A percentile compares a stretch with the other conserved stretches of the same genome.
Conservation (phyloP, 2,113 vertebrate species). For the Progne subis region DNA sequence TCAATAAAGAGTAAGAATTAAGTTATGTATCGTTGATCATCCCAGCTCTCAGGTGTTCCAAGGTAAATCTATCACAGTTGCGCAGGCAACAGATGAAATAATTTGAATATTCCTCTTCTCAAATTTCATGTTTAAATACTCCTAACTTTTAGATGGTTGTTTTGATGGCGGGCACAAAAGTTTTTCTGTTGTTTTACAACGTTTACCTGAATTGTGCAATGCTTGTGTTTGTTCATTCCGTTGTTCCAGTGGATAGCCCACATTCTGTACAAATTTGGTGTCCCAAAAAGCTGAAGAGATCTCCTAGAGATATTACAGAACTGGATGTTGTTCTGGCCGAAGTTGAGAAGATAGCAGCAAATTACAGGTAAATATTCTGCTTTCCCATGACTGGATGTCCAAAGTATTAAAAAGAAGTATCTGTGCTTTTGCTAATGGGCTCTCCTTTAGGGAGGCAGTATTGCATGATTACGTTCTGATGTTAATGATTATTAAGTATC, state of each 20-base stretch:
- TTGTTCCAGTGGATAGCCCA: slow-evolving; percentile 44
- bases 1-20: background rate
- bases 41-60: background rate
- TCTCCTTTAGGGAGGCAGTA: background rate
- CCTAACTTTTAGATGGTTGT: background rate
- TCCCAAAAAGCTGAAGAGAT: slow-evolving; percentile 56
- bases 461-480: background rate
- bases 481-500: background rate
- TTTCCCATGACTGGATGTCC: background rate
- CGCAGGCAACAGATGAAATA: background rate
- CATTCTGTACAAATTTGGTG: slow-evolving; percentile 45
- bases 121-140: background rate
- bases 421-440: rapidly evolving
- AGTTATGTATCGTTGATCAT: background rate
- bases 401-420: background rate
- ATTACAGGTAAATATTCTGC: slow-evolving; percentile 74
- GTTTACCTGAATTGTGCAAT: background rate
- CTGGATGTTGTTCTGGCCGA: slow-evolving; percentile 76
- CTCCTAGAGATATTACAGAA: slow-evolving; percentile 66
- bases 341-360: slow-evolving; percentile 68
- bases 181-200: background rate
- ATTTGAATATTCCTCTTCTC: background rate
- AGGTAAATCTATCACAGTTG: background rate
- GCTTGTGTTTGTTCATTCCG: background rate
- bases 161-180: background rate